Conservation (phyloP, 2,888 invertebrate species). For the Melanchra persicariae region DNA sequence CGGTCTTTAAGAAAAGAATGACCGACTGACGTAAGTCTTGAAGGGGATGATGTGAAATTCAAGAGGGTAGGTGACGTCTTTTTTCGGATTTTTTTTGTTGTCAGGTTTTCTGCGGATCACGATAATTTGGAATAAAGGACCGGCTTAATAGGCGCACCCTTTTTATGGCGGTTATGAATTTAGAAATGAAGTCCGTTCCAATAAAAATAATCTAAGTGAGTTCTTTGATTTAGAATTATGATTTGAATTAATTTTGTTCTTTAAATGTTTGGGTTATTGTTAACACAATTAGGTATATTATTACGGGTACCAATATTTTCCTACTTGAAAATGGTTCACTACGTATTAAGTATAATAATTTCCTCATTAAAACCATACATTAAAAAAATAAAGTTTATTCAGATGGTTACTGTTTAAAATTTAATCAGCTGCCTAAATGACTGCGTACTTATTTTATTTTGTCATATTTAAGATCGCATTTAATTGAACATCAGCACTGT, state of each 20-base stretch:
- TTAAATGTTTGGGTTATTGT: background rate
- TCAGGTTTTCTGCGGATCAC: slow-evolving; percentile 45
- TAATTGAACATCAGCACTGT: no score
- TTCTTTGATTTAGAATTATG: background rate
- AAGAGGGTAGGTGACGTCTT: slow-evolving; percentile 77
- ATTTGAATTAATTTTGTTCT: background rate
- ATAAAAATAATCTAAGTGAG: background rate
- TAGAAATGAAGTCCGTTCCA: background rate
- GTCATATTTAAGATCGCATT: slow-evolving; percentile 1
- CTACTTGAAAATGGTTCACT: no score
- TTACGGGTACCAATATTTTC: no score
- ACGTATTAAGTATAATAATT: background rate
- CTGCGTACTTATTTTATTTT: background rate
- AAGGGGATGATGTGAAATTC: slow-evolving; percentile 77
- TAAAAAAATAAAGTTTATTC: slow-evolving; percentile 6
- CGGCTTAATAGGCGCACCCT: slow-evolving; percentile 22
- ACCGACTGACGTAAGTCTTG: slow-evolving; percentile 84
- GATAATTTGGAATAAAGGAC: slow-evolving; percentile 49
- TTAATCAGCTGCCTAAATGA: slow-evolving; percentile 14
- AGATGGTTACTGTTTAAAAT: background rate
- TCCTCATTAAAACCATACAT: background rate
- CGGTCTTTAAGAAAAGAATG: slow-evolving; percentile 86
- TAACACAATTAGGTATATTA: background rate
- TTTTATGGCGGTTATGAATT: slow-evolving; percentile 34
- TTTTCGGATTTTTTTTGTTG: slow-evolving; percentile 67